Base-by-base conservation (phyloP, 1,140 invertebrate species). In the Lepidostoma basale region DNA sequence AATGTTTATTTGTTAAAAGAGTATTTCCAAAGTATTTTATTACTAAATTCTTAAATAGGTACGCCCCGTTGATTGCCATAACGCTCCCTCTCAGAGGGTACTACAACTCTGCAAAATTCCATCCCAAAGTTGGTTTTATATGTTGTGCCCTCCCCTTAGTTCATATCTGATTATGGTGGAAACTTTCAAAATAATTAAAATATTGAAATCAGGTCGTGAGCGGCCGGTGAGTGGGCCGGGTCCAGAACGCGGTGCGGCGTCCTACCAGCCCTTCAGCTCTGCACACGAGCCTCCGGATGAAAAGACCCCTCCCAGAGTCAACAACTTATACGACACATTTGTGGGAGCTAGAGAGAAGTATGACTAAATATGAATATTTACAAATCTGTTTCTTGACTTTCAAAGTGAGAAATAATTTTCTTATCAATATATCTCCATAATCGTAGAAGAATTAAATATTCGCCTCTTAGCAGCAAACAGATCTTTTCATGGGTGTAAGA, bases 251-350 rank as follows among this genome's bases (percentile, higher is more conserved):
- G 87, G 87, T 12, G 85, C 93, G 3, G 90, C 91, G 72, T 91
- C 92, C 0, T 97, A 96, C 80, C 94, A 96, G 74, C 94, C 95
- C 23, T 97, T 96, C 76, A 92, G 92, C 45, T 89, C 93, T 0
- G 89, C 88, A 3, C 92, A 94, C 76, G 81, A 83, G 70, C 79
- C 81, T 8, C 79, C 78, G 16, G 88, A 89, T 73, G 91, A 93
- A 69, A 85, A 86, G 74, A 79, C 84, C 63, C 75, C 83, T 58
- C 84, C 84, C 20, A 76, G 85, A 73, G 85, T 89, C 0, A 89
- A 95, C 81, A 91, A 92, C 77, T 79, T 97, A 1, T 96, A 96
- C 83, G 94, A 96, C 69, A 93, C 90, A 76, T 96, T 97, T 87
- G 91, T 95, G 1, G 89, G 88, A 60, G 90, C 90, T n/a, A 81